Base-by-base conservation (phyloP, 92 coral and sea anemone genomes). In the Blastomussa wellsi region DNA sequence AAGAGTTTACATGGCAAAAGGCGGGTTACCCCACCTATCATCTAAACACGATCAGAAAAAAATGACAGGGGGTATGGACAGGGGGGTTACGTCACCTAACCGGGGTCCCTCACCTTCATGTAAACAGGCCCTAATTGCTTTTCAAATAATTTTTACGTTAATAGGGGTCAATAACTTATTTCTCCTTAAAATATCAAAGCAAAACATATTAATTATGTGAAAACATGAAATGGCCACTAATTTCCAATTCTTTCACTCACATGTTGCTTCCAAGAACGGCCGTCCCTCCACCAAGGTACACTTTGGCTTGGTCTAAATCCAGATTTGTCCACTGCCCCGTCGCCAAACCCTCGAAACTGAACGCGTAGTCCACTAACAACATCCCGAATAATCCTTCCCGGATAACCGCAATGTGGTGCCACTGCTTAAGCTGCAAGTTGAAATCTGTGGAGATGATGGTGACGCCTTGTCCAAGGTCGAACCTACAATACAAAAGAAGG, bases 391-490 rank as follows among this genome's bases (percentile, higher is more conserved):
- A 67, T 3, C 88, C 66, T 16, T 31, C 81, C 12, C 94, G 89
- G 26, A 78, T 76, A 17, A 86, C 51, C 49, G 86, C 90, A 8
- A 91, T 82, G 24, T 72, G 70, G 15, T 42, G 31, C 69, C 90
- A 77, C 59, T 55, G 80, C 17, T 86, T 72, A 5, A 89, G 83
- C 26, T 33, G 22, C 16, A 91, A 81, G 17, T 33, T 53, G 66
- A 48, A 57, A 62, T 72, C 88, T 37, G 88, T 64, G 33, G 86
- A 17, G 19, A 92, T 87, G 15, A 36, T 68, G 1, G 76, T 51
- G 20, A 41, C 78, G 26, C 90, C 84, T 64, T 80, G 51, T 37
- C 95, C 92, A 13, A 90, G 92, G 52, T 86, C 78, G 47, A 88
- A 80, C 65, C 98, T 94, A 60, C 4, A 72, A 73, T 36, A 20